Percentiles rank a stretch among this genome's conserved stretches.
Conservation (phyloP, 2,888 invertebrate species). For the Urechis unicinctus region DNA sequence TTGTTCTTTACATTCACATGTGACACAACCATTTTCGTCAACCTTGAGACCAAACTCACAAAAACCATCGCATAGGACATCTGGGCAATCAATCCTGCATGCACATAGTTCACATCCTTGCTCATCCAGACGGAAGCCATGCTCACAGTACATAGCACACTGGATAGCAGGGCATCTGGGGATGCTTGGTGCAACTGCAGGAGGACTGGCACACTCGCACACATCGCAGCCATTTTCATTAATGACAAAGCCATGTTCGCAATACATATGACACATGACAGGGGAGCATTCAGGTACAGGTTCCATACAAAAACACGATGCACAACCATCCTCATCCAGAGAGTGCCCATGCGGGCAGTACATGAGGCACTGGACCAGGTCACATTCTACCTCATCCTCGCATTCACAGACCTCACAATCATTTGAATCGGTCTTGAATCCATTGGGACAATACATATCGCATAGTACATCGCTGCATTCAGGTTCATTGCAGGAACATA, state of each 20-base stretch:
- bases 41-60: slow-evolving; percentile 11
- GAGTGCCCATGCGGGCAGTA: slow-evolving; percentile 4
- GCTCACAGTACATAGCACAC: slow-evolving; percentile 14
- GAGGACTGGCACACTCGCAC: slow-evolving; percentile 1
- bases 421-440: slow-evolving; percentile 4
- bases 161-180: not conserved
- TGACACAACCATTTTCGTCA: slow-evolving; percentile 9
- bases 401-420: not conserved
- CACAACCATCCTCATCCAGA: not conserved
- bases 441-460: slow-evolving; percentile 5
- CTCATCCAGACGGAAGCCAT: slow-evolving; percentile 15
- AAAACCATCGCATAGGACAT: slow-evolving; percentile 1
- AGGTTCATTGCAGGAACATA: slow-evolving; percentile 4
- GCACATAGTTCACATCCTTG: slow-evolving; percentile 17
- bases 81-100: slow-evolving; percentile 4
- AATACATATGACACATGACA: slow-evolving; percentile 3
- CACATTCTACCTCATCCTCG: not conserved
- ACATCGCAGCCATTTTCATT: slow-evolving; percentile 10
- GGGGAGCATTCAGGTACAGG: not conserved
- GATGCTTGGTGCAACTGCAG: not conserved
- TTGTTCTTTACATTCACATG: slow-evolving; percentile 5
- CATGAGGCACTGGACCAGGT: not conserved
- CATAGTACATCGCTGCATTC: not conserved
- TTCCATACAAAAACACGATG: not conserved
- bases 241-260: slow-evolving; percentile 10